Percentiles rank a stretch among this genome's conserved stretches.
Conservation (phyloP, 2,113 vertebrate genomes). For the Myiozetetes cayanensis region DNA sequence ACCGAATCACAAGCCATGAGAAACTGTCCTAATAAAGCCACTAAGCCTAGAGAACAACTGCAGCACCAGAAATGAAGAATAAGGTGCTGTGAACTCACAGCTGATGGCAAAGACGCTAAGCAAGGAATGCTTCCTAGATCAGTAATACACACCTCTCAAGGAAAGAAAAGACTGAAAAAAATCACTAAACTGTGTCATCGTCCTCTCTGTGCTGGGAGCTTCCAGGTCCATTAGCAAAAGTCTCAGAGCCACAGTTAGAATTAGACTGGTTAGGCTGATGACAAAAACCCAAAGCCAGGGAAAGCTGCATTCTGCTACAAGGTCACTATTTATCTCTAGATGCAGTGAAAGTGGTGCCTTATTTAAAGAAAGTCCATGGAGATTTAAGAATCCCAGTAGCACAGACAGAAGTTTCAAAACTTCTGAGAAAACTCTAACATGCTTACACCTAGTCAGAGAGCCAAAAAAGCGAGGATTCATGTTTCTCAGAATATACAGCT, state of each 20-base stretch:
- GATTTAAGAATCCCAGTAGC: neutral
- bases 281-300: neutral
- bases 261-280: neutral
- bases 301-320: neutral
- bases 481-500: neutral
- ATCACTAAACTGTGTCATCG: accelerated
- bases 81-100: neutral
- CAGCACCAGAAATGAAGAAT: neutral
- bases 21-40: neutral
- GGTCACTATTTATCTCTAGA: neutral
- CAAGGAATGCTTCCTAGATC: neutral
- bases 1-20: neutral
- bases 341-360: neutral
- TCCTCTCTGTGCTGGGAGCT: neutral
- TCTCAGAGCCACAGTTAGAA: neutral
- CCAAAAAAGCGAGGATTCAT: neutral
- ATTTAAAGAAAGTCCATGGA: neutral
- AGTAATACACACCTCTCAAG: neutral
- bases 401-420: neutral
- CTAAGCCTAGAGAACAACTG: neutral
- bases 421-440: neutral
- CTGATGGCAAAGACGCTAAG: neutral
- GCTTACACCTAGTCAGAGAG: neutral
- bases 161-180: neutral
- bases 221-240: neutral